Conservation (phyloP, 2,888 invertebrate species). For the Oligia fasciuncula region DNA sequence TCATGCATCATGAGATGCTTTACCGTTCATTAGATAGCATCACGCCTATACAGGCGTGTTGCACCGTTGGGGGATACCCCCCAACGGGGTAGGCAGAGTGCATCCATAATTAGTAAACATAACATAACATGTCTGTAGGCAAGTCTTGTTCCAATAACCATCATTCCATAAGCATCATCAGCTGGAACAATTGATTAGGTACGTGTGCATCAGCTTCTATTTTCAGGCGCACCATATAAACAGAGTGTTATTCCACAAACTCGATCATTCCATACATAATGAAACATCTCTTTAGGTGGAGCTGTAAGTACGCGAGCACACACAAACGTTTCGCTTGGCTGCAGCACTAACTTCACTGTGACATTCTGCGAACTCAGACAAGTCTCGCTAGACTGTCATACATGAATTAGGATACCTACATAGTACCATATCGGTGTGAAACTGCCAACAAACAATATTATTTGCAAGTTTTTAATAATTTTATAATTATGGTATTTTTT, state of each 20-base stretch:
- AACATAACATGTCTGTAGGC: not conserved
- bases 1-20: not conserved
- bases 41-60: not conserved
- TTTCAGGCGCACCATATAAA: too few species aligned
- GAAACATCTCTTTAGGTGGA: conserved; percentile 2
- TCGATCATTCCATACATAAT: not conserved
- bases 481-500: too few species aligned
- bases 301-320: not conserved
- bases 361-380: not conserved
- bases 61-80: not conserved
- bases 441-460: not conserved
- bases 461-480: too few species aligned
- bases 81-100: not conserved
- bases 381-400: not conserved
- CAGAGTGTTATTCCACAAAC: not conserved
- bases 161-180: not conserved
- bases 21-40: too few species aligned
- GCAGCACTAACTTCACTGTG: conserved; percentile 2
- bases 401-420: not conserved
- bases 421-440: too few species aligned
- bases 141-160: not conserved
- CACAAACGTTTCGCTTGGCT: conserved; percentile 1
- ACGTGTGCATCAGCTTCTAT: not conserved
- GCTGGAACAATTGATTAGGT: not conserved
- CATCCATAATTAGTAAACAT: not conserved